phyloP scores from a whole-genome alignment of 2,113 vertebrate species.

The Zosterops lateralis region DNA sequence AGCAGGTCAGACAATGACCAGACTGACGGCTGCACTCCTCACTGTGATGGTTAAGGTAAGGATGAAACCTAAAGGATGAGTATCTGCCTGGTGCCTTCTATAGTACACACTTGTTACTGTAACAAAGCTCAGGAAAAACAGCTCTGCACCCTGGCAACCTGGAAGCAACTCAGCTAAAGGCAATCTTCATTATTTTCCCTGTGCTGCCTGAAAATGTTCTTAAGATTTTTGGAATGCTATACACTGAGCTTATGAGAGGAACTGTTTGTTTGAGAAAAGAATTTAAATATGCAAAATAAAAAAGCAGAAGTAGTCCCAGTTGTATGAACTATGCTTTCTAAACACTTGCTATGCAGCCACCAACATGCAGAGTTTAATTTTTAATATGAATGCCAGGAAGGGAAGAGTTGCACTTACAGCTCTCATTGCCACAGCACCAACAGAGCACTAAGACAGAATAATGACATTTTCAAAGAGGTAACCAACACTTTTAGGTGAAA shows the following conservation, averaged over 20 bases:
- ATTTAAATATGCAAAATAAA: background rate
- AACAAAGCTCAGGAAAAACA: background rate
- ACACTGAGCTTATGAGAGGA: background rate
- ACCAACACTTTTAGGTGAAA: background rate
- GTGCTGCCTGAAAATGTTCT: background rate
- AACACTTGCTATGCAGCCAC: background rate
- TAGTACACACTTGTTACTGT: fast-evolving
- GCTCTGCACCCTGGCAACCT: background rate
- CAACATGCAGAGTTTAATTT: background rate
- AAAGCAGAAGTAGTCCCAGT: background rate
- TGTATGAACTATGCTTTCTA: background rate
- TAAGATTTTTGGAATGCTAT: background rate
- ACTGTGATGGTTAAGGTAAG: background rate
- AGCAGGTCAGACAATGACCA: background rate
- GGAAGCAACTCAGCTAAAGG: background rate
- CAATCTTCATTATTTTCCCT: background rate
- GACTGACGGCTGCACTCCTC: background rate
- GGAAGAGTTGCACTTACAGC: background rate
- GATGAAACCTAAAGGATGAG: background rate
- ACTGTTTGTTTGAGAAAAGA: background rate
- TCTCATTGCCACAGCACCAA: background rate
- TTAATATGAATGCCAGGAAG: background rate
- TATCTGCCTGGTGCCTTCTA: background rate
- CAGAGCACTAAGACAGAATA: background rate
- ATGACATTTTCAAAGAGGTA: background rate